Percentiles rank a stretch among this genome's conserved stretches.
phyloP scores from a whole-genome alignment of 2,113 vertebrate species.

The Nothocercus julius region DNA sequence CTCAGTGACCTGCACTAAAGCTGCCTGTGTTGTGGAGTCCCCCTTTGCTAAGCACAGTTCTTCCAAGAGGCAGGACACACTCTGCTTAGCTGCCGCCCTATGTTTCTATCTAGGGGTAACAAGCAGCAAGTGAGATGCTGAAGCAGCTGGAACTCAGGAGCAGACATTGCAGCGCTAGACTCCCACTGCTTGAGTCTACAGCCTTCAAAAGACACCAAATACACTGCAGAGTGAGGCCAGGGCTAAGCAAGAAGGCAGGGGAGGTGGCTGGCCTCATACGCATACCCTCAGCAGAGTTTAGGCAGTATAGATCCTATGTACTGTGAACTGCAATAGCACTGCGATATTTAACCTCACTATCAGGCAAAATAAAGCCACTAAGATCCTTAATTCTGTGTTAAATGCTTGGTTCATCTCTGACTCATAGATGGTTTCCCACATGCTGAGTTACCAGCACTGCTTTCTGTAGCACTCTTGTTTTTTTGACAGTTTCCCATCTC shows the following conservation, averaged over 20 bases:
- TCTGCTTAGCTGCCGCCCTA: not conserved
- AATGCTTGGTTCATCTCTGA: not conserved
- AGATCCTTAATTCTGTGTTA: not conserved
- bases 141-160: not conserved
- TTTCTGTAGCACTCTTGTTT: not conserved
- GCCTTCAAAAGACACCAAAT: not conserved
- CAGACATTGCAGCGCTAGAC: not conserved
- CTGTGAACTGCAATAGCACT: not conserved
- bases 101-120: not conserved
- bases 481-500: not conserved
- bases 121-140: not conserved
- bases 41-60: not conserved
- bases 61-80: not conserved
- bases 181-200: not conserved
- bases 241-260: not conserved
- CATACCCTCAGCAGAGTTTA: not conserved
- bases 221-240: not conserved
- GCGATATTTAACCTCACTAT: not conserved
- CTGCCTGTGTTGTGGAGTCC: not conserved
- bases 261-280: not conserved
- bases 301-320: not conserved
- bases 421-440: not conserved
- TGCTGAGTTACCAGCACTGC: not conserved
- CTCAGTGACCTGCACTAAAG: not conserved
- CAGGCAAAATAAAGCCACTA: not conserved